A percentile compares a stretch with the other conserved stretches of the same genome.
These are phyloP conservation scores for Oxygymnocypris stewartii DNA, from an alignment of 2,113 vertebrate species.

Conservation along the genomic window DNA sequence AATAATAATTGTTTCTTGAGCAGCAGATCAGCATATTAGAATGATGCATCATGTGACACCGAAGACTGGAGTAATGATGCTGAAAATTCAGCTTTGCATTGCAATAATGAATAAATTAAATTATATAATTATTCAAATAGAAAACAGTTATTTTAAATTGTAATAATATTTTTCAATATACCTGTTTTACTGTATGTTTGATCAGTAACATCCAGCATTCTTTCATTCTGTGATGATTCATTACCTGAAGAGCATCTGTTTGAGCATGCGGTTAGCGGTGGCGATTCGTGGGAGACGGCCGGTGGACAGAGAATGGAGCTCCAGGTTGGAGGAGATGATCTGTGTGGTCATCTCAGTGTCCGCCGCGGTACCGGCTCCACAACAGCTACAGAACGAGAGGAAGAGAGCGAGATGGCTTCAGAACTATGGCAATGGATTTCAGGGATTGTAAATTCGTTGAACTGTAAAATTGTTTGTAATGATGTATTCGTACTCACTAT, in stretches of 20 bases:
- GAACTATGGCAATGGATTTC: neutral
- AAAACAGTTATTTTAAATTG: too few species aligned
- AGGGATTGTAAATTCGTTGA: neutral
- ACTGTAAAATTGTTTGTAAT: neutral
- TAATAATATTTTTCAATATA: too few species aligned
- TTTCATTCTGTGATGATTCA: too few species aligned
- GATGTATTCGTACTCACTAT: conserved; percentile 81
- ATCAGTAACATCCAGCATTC: too few species aligned
- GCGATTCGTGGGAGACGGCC: conserved; percentile 88
- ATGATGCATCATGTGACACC: neutral
- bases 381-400: conserved; percentile 78
- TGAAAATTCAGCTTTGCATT: neutral
- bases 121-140: too few species aligned
- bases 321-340: conserved; percentile 97
- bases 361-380: conserved; percentile 94
- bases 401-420: neutral
- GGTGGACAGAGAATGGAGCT: conserved; percentile 91
- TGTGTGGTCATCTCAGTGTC: conserved; percentile 99
- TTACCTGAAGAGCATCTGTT: conserved; percentile 98
- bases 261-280: conserved; percentile 95
- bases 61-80: neutral
- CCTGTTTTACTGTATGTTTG: neutral
- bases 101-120: too few species aligned
- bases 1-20: neutral
- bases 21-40: neutral